These are phyloP conservation scores for Philhelius pedissequus DNA, from an alignment of 2,888 invertebrate genomes.

Conservation along the genomic window DNA sequence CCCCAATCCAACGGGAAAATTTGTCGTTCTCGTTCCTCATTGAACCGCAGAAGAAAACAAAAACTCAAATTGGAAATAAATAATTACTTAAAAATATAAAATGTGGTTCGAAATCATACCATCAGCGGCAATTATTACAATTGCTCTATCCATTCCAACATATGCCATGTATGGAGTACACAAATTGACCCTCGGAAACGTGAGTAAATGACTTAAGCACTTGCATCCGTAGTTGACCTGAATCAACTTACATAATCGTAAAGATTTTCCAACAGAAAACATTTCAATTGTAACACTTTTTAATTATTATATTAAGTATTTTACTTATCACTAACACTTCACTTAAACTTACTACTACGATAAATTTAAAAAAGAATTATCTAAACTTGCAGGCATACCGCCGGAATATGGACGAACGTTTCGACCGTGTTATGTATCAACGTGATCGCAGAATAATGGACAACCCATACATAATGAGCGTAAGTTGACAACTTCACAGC, in stretches of 20 bases:
- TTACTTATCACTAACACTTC: not conserved
- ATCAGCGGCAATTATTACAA: slow-evolving; percentile 82
- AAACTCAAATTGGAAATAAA: not conserved
- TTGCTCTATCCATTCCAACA: slow-evolving; percentile 82
- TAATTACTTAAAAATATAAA: slow-evolving; percentile 63
- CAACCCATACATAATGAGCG: slow-evolving; percentile 82
- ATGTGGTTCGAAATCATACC: slow-evolving; percentile 89
- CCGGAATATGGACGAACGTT: slow-evolving; percentile 80
- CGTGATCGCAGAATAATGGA: slow-evolving; percentile 83
- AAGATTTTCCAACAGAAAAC: slow-evolving; percentile 53
- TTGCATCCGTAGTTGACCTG: not conserved
- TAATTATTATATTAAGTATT: not conserved
- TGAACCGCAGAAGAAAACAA: slow-evolving; percentile 25
- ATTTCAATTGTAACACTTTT: slow-evolving; percentile 9
- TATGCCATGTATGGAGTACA: slow-evolving; percentile 83
- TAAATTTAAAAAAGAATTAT: not conserved
- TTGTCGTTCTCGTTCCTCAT: not conserved
- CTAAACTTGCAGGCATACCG: slow-evolving; percentile 81
- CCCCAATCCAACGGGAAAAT: not conserved
- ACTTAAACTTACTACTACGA: not conserved
- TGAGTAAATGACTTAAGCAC: slow-evolving; percentile 78
- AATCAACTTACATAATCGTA: slow-evolving; percentile 74
- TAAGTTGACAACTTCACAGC: slow-evolving; percentile 75
- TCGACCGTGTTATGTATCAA: slow-evolving; percentile 81
- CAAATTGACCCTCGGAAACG: slow-evolving; percentile 83